A percentile compares a stretch with the other conserved stretches of the same genome.
phyloP scores from a whole-genome alignment of 2,888 invertebrate species.

The Noctua pronuba region DNA sequence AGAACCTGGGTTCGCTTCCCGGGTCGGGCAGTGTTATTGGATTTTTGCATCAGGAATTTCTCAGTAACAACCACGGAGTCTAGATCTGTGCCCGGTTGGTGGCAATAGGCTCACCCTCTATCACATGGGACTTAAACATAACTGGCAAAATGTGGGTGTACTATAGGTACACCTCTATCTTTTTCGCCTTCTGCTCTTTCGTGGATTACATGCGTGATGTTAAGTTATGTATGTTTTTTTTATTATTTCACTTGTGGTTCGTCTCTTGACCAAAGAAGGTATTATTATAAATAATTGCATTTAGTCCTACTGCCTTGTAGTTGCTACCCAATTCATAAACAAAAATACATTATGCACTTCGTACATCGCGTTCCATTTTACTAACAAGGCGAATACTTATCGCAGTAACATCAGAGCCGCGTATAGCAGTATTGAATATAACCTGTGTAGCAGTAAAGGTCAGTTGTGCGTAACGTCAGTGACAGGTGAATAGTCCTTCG shows the following conservation, averaged over 20 bases:
- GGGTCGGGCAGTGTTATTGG: no score
- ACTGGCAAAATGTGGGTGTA: no score
- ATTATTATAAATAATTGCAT: background rate
- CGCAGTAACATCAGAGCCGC: conserved; percentile 30
- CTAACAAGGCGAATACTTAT: conserved; percentile 47
- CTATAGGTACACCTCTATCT: no score
- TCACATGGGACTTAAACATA: no score
- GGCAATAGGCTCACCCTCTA: no score
- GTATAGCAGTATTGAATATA: conserved; percentile 47
- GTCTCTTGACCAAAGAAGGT: background rate
- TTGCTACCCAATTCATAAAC: background rate
- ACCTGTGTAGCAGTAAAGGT: conserved; percentile 45
- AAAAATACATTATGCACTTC: conserved; percentile 7
- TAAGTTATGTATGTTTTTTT: no score
- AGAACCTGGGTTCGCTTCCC: no score
- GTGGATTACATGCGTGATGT: no score
- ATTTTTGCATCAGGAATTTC: no score
- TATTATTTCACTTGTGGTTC: background rate
- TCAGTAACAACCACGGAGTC: no score
- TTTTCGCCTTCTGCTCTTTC: no score
- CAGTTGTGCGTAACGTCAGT: conserved; percentile 53
- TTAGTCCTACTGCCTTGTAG: background rate
- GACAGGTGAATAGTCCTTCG: conserved; percentile 64
- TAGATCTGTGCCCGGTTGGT: no score
- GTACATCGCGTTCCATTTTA: conserved; percentile 32